Conservation (phyloP, 2,797 vertebrate species). For the Phrynocephalus vlangalii region DNA sequence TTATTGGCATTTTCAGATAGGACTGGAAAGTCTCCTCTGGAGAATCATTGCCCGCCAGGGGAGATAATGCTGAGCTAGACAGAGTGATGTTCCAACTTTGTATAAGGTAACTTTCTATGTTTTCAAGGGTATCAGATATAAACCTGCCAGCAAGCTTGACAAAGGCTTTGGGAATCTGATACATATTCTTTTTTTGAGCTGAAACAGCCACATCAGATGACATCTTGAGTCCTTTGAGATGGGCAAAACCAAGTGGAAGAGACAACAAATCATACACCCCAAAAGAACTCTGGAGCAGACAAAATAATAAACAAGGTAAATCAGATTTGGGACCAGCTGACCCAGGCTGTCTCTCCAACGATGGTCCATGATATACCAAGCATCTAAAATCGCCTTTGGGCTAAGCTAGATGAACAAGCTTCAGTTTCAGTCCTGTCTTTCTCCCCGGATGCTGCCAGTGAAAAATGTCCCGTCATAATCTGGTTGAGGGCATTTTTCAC, state of each 20-base stretch:
- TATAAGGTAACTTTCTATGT: neutral
- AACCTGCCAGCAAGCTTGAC: neutral
- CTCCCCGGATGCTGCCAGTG: conserved; percentile 36
- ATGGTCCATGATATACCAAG: conserved; percentile 41
- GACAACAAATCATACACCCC: conserved; percentile 16
- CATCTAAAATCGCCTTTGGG: conserved; percentile 38
- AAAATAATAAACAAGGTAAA: conserved; percentile 49
- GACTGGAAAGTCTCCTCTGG: neutral
- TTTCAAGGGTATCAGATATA: conserved; percentile 4
- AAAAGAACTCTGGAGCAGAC: conserved; percentile 23
- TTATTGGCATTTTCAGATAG: neutral
- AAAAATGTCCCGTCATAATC: conserved; percentile 49
- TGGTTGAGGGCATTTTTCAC: conserved; percentile 48
- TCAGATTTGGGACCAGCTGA: conserved; percentile 46
- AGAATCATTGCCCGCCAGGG: neutral
- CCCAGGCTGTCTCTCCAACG: conserved; percentile 32
- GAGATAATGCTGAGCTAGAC: neutral
- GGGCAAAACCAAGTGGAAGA: neutral
- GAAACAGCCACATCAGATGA: neutral
- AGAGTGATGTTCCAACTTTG: neutral
- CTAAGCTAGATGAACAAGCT: conserved; percentile 43
- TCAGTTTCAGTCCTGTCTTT: conserved; percentile 30
- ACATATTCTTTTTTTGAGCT: neutral
- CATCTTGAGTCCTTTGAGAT: neutral
- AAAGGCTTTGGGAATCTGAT: neutral